Conservation (phyloP, 2,113 vertebrate species). For the Chascanopsetta lugubris region DNA sequence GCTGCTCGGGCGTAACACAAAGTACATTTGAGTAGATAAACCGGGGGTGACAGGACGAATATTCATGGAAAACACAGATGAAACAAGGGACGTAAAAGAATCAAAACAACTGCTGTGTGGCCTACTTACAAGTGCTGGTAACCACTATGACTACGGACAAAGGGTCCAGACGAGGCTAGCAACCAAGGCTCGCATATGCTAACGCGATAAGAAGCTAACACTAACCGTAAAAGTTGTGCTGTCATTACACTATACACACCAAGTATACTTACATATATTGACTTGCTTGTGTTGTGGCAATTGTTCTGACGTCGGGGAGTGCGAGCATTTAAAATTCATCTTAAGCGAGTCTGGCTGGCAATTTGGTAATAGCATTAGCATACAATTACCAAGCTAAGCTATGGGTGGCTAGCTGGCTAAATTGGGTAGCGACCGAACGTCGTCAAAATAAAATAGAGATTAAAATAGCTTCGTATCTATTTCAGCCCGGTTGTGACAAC, state of each 20-base stretch:
- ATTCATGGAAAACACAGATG: not conserved
- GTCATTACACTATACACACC: not conserved
- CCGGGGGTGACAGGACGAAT: not conserved
- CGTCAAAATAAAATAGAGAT: constrained; percentile 18
- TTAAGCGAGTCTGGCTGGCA: constrained; percentile 8
- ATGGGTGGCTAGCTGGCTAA: constrained; percentile 72
- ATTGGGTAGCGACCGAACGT: constrained; percentile 38
- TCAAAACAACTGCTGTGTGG: constrained; percentile 72
- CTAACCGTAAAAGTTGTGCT: not conserved
- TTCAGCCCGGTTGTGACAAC: accelerated
- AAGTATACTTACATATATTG: no score
- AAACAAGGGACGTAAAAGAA: constrained; percentile 22
- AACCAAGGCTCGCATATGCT: constrained; percentile 45
- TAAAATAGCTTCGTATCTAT: no score
- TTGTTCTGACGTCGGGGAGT: not conserved
- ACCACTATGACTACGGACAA: constrained; percentile 74
- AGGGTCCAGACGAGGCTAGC: constrained; percentile 69
- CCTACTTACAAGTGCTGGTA: constrained; percentile 61
- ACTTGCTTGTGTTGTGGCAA: no score
- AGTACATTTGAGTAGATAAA: not conserved
- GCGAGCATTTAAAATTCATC: not conserved
- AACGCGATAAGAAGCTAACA: constrained; percentile 42
- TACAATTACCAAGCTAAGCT: constrained; percentile 55
- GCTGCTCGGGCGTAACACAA: not conserved
- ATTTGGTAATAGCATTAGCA: constrained; percentile 47